Percentiles rank a stretch among this genome's conserved stretches.
phyloP scores from a whole-genome alignment of 1,140 invertebrate genomes.

The Atta cephalotes region DNA sequence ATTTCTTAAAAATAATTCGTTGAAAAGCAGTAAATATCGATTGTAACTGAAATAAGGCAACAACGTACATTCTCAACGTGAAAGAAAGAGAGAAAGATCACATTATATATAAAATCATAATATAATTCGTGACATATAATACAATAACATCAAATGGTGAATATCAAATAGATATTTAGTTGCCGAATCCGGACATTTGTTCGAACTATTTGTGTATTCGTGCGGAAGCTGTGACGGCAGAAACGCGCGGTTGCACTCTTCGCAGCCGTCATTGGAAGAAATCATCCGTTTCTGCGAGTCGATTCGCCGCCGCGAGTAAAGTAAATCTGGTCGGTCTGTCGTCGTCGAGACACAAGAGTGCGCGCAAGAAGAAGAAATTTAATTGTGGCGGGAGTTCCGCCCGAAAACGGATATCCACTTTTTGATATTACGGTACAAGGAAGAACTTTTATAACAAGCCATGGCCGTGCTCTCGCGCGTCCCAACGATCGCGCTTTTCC shows the following conservation, averaged over 20 bases:
- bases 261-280: neutral
- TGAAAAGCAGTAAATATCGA: slow-evolving; percentile 3
- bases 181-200: neutral
- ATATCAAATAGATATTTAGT: slow-evolving; percentile 13
- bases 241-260: neutral
- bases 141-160: neutral
- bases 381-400: slow-evolving; percentile 64
- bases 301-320: slow-evolving; percentile 32
- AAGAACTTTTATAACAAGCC: slow-evolving; percentile 72
- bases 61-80: neutral
- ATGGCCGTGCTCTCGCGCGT: neutral
- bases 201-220: neutral
- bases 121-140: neutral
- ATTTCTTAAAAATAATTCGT: neutral
- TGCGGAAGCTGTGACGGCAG: neutral
- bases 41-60: neutral
- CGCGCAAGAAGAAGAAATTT: slow-evolving; percentile 62
- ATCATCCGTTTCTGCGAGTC: slow-evolving; percentile 18
- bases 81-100: neutral
- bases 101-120: neutral
- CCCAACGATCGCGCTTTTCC: slow-evolving; percentile 32
- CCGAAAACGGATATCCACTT: slow-evolving; percentile 71
- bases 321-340: slow-evolving; percentile 13
- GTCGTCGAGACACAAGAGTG: slow-evolving; percentile 54
- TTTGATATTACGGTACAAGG: slow-evolving; percentile 62